These are phyloP conservation scores for Karalla daura DNA, from an alignment of 2,797 vertebrate genomes.

Conservation along the genomic window DNA sequence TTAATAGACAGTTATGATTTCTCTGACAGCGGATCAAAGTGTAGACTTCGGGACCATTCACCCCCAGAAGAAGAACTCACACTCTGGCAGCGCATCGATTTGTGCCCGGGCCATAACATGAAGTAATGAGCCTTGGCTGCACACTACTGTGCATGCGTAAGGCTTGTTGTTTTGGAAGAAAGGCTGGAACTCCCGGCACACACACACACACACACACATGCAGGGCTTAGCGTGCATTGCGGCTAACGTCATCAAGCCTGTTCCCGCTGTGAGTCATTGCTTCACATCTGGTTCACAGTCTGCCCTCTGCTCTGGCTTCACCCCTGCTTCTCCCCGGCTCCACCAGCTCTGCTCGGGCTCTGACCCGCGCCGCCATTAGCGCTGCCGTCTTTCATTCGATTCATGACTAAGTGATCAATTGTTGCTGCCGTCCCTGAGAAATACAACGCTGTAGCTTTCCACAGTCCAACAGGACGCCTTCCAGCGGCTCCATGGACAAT, in stretches of 20 bases:
- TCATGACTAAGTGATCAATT: not conserved
- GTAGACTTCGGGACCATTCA: constrained; percentile 31
- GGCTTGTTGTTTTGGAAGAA: constrained; percentile 78
- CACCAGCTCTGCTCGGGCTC: constrained; percentile 11
- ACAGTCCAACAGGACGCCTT: not conserved
- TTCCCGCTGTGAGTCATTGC: constrained; percentile 75
- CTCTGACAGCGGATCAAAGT: constrained; percentile 16
- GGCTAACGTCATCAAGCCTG: constrained; percentile 70
- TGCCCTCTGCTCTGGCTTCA: constrained; percentile 53
- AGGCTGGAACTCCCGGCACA: constrained; percentile 60
- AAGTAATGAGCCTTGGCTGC: constrained; percentile 66
- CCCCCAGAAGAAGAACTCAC: constrained; percentile 40
- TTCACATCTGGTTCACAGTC: constrained; percentile 79
- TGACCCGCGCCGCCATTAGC: not conserved
- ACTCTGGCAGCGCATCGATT: constrained; percentile 29
- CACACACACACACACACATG: constrained; percentile 34
- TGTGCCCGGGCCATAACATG: constrained; percentile 52
- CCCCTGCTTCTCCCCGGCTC: constrained; percentile 45
- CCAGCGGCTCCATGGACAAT: not conserved
- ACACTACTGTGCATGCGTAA: constrained; percentile 62
- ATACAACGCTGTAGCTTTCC: too few species aligned
- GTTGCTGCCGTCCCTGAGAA: constrained; percentile 5
- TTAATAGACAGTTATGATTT: constrained; percentile 26
- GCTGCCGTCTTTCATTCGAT: not conserved
- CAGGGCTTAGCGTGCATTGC: constrained; percentile 64